These are phyloP conservation scores for Brachionus calyciflorus DNA, from an alignment of 1,140 invertebrate genomes.

Conservation along the genomic window DNA sequence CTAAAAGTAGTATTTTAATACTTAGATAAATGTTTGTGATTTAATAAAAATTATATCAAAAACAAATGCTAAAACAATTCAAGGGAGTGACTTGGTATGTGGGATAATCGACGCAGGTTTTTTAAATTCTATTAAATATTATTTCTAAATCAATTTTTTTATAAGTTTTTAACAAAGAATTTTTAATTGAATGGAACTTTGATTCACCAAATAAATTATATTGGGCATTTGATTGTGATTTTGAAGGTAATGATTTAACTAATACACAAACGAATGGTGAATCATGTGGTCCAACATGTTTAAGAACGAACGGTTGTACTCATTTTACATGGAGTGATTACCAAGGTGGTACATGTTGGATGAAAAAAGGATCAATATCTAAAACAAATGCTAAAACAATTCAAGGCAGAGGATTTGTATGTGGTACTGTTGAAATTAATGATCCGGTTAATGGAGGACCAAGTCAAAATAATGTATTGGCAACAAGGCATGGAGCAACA, in stretches of 20 bases:
- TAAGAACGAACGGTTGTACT: constrained; percentile 5
- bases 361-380: too few relatives aligned
- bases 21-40: too few relatives aligned
- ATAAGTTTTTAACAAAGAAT: too few relatives aligned
- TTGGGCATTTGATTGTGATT: constrained; percentile 1
- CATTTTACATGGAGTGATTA: too few relatives aligned
- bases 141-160: too few relatives aligned
- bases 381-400: constrained; percentile 26
- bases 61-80: too few relatives aligned
- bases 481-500: background rate
- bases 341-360: too few relatives aligned
- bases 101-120: constrained; percentile 39
- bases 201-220: background rate
- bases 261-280: background rate
- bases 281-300: background rate
- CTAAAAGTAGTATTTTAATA: background rate
- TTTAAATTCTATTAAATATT: too few relatives aligned
- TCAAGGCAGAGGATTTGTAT: constrained; percentile 5
- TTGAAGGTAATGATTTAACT: background rate
- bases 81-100: constrained; percentile 15
- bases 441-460: too few relatives aligned
- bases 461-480: background rate
- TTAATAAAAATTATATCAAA: too few relatives aligned
- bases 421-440: constrained; percentile 43
- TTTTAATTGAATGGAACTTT: background rate